Conservation (phyloP, 1,140 invertebrate genomes). For the Drosophila repletoides region DNA sequence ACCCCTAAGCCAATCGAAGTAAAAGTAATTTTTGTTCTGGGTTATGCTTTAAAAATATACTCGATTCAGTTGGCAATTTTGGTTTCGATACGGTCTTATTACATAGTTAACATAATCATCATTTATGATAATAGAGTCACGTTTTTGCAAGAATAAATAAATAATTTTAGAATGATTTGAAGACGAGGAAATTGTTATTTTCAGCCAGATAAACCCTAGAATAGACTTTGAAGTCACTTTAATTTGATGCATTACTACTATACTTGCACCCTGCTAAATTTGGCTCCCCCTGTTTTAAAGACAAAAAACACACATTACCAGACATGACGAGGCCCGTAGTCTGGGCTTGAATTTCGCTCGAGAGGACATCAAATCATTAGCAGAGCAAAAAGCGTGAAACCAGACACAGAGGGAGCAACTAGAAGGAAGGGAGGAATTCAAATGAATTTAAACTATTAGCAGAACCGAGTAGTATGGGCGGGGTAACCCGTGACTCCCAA, state of each 20-base stretch:
- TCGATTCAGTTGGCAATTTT: no score
- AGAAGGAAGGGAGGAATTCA: constrained; percentile 36
- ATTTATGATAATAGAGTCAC: no score
- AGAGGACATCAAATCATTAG: constrained; percentile 74
- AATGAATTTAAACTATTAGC: constrained; percentile 76
- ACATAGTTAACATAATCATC: no score
- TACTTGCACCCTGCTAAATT: no score
- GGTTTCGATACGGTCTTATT: no score
- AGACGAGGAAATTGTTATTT: background rate
- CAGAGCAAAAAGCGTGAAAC: constrained; percentile 76
- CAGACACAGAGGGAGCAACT: constrained; percentile 32
- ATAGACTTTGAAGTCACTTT: constrained; percentile 4
- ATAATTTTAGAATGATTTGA: no score
- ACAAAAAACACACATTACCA: constrained; percentile 7
- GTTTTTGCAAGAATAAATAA: no score
- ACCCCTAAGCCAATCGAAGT: no score
- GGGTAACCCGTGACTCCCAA: constrained; percentile 11
- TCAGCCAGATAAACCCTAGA: background rate
- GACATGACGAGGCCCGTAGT: constrained; percentile 5
- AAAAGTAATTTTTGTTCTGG: no score
- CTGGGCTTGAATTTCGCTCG: constrained; percentile 2
- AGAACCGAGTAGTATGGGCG: no score
- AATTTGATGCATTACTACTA: constrained; percentile 3
- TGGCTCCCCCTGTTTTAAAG: background rate
- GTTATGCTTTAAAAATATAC: no score